phyloP scores from a whole-genome alignment of 1,140 invertebrate species.

The Saccostrea glomerata region DNA sequence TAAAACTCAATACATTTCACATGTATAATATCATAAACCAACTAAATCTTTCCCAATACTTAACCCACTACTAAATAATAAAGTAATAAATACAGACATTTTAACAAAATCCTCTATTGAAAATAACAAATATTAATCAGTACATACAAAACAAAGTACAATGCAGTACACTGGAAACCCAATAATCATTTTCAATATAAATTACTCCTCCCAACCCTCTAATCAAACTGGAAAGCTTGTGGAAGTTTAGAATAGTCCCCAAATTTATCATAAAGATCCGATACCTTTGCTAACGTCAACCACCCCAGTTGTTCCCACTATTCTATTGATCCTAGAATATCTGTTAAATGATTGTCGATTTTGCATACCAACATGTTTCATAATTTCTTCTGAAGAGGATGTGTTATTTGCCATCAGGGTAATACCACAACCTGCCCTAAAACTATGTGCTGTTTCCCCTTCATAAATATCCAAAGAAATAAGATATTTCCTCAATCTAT shows the following conservation, averaged over 20 bases:
- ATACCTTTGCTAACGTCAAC: background rate
- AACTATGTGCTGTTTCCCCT: conserved; percentile 51
- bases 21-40: no score
- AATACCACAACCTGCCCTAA: conserved; percentile 49
- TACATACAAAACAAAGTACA: no score
- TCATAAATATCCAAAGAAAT: conserved; percentile 43
- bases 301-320: background rate
- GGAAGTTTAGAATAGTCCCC: background rate
- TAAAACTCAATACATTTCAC: no score
- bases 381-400: conserved; percentile 17
- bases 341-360: background rate
- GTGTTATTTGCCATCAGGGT: conserved; percentile 33
- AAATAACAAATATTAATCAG: no score
- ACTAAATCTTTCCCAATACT: no score
- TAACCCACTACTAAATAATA: no score
- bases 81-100: no score
- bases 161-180: no score
- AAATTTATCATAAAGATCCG: background rate
- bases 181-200: no score
- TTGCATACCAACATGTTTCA: conserved; percentile 48
- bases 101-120: no score
- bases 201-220: no score
- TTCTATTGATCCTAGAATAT: conserved; percentile 13
- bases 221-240: background rate
- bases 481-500: conserved; percentile 44